Percentiles rank a stretch among this genome's conserved stretches.
Evolutionary conservation across 2,888 invertebrate species (phyloP).

Genomic region (Cistogaster globosa): DNA sequence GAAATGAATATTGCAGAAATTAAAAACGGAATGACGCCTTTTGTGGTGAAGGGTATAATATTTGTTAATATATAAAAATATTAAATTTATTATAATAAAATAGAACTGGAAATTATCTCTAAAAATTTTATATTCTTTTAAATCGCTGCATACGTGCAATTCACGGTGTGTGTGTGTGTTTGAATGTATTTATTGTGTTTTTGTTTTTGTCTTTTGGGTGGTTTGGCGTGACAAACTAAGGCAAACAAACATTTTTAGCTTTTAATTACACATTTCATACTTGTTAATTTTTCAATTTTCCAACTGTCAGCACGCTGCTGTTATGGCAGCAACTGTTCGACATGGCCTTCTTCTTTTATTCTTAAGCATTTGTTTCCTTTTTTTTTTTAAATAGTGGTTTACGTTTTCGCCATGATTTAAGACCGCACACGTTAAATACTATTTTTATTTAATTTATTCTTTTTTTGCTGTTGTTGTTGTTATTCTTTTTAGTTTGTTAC

Average conservation of each 20-base stretch:
- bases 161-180: slow-evolving; percentile 25
- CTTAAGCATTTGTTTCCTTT: slow-evolving; percentile 8
- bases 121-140: background rate
- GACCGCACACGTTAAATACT: slow-evolving; percentile 64
- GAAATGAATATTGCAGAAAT: too few relatives aligned
- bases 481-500: slow-evolving; percentile 51
- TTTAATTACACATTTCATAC: slow-evolving; percentile 82
- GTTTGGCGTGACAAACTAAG: slow-evolving; percentile 69
- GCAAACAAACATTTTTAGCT: slow-evolving; percentile 71
- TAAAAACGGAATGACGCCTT: too few relatives aligned
- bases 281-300: slow-evolving; percentile 82
- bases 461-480: background rate
- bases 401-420: slow-evolving; percentile 57
- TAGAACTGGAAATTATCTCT: background rate
- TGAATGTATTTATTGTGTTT: slow-evolving; percentile 17
- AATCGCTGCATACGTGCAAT: slow-evolving; percentile 2
- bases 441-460: slow-evolving; percentile 47
- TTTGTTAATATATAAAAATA: too few relatives aligned
- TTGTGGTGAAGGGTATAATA: too few relatives aligned
- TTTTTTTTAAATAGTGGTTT: slow-evolving; percentile 18
- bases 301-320: slow-evolving; percentile 62
- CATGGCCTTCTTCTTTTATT: slow-evolving; percentile 50
- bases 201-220: slow-evolving; percentile 63
- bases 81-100: too few relatives aligned
- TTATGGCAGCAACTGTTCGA: slow-evolving; percentile 46